Evolutionary conservation across 2,113 vertebrate genomes (phyloP).

Genomic region (Tiliqua scincoides): DNA sequence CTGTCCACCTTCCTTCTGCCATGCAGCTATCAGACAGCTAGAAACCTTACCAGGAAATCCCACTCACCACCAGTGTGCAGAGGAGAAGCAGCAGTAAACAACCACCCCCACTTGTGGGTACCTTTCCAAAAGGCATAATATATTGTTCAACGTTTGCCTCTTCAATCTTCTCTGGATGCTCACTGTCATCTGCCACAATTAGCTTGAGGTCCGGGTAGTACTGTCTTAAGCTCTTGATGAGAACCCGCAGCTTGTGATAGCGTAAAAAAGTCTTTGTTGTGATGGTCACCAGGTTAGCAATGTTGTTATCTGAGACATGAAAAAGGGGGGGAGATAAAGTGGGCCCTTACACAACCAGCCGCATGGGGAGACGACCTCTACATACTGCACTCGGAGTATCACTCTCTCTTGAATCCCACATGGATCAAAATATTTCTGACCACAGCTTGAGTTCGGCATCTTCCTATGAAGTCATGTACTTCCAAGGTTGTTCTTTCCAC

Average conservation of each 20-base stretch:
- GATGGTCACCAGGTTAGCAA: constrained; percentile 75
- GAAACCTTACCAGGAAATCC: background rate
- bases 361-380: background rate
- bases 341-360: background rate
- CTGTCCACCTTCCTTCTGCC: background rate
- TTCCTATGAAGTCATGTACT: background rate
- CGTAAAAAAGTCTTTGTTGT: constrained; percentile 79
- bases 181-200: constrained; percentile 77
- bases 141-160: constrained; percentile 73
- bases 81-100: background rate
- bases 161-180: constrained; percentile 58
- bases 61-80: background rate
- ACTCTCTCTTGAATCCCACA: background rate
- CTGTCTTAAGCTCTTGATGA: constrained; percentile 70
- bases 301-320: constrained; percentile 54
- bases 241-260: constrained; percentile 63
- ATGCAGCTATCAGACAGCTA: background rate
- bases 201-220: constrained; percentile 74
- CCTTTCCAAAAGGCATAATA: constrained; percentile 82
- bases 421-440: background rate
- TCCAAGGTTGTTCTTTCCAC: background rate
- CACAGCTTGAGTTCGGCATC: background rate
- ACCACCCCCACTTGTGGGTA: constrained; percentile 27
- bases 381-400: background rate
- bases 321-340: background rate